These are phyloP conservation scores for Tenthredo scrophulariae DNA, from an alignment of 2,888 invertebrate genomes.

Conservation along the genomic window DNA sequence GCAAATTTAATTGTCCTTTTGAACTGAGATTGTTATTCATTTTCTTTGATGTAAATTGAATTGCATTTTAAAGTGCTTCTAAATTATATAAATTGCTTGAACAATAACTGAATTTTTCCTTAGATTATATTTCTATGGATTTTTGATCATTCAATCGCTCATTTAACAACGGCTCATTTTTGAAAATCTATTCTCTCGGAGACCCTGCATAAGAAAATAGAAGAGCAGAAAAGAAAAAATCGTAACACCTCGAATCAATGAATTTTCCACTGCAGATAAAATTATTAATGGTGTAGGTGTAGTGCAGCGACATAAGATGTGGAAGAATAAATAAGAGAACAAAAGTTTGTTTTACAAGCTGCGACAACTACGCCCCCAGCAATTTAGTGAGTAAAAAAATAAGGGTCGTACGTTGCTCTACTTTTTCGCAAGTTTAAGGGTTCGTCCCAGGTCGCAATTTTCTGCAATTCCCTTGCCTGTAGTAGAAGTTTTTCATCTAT, in stretches of 20 bases:
- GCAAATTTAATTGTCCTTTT: constrained; percentile 8
- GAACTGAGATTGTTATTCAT: background rate
- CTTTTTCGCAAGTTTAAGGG: constrained; percentile 9
- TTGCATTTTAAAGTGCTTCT: background rate
- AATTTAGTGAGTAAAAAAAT: constrained; percentile 43
- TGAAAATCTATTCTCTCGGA: background rate
- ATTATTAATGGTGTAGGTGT: background rate
- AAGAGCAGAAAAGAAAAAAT: background rate
- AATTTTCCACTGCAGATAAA: background rate
- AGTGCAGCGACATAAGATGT: background rate
- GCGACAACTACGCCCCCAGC: background rate
- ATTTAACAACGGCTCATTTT: background rate
- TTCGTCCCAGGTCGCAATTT: constrained; percentile 15
- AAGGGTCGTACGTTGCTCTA: background rate
- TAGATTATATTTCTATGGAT: background rate
- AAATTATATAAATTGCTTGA: background rate
- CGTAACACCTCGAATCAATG: background rate
- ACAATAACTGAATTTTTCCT: background rate
- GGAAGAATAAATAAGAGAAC: background rate
- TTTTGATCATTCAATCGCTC: background rate
- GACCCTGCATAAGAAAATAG: background rate
- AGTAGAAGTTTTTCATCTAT: constrained; percentile 15
- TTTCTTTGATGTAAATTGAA: constrained; percentile 3
- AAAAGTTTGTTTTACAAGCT: constrained; percentile 4
- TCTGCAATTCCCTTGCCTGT: background rate